Conservation (phyloP, 2,797 vertebrate species). For the Pseudochaenichthys georgianus region DNA sequence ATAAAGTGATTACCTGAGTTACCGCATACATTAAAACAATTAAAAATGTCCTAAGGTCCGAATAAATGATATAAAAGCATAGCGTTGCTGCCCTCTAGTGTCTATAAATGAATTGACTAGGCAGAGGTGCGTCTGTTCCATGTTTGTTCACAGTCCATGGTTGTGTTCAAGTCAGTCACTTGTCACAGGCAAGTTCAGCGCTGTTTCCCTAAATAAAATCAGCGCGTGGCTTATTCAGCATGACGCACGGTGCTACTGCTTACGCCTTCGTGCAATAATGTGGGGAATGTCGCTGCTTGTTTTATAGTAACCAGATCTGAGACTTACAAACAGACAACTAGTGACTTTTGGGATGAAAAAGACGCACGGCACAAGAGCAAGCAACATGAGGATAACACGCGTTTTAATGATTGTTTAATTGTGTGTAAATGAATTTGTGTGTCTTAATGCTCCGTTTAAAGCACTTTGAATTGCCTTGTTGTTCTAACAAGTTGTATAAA, state of each 20-base stretch:
- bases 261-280: neutral
- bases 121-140: no score
- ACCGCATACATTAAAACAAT: neutral
- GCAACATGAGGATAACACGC: neutral
- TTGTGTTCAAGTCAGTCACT: conserved; percentile 39
- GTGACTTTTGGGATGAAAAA: neutral
- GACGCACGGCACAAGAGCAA: neutral
- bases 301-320: no score
- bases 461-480: no score
- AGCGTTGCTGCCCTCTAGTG: conserved; percentile 35
- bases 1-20: no score
- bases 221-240: neutral
- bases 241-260: conserved; percentile 29
- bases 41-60: neutral
- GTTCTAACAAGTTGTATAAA: no score
- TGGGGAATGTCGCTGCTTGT: neutral
- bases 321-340: neutral
- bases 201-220: neutral
- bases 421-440: no score
- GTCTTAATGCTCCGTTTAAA: no score
- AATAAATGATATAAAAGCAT: neutral
- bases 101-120: neutral
- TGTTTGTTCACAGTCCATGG: conserved; percentile 12
- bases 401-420: no score
- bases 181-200: neutral